Base-by-base conservation (phyloP, 2,888 invertebrate genomes). In the Liodrosophila aerea region DNA sequence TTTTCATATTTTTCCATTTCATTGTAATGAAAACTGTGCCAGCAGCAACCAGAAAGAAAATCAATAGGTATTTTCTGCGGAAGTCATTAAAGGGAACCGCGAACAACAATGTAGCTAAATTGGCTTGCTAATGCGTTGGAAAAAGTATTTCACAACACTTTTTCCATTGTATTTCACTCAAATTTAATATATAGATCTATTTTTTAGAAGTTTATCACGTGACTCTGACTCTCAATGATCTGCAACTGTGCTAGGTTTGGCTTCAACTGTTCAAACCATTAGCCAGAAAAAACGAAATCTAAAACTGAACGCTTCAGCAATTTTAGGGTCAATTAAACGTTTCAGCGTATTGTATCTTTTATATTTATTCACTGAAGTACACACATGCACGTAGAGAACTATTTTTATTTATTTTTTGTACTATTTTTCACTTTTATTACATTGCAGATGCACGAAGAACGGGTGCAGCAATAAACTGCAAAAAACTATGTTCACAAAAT, bases 271-370 rank as follows among this genome's bases (percentile, higher is more conserved):
- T 29, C 40, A 59, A 30, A 22, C 39, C 30, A 43, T 16, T 18
- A 13, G 4, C 33, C n/a, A 43, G 5, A 29, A 40, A 50, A 44
- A 61, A 30, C 37, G 7, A 16, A 56, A 59, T 31, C 37, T 29
- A 22, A 58, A 67, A 52, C 37, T 57, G 43, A 62, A 84, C 74
- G 87, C 83, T 69, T 80, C 69, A 86, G 53, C 56, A 68, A 66
- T 64, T 87, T 86, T 86, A 73, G 71, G 82, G 74, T 76, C 86
- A 86, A 86, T 78, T 87, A 78, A 84, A 86, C 43, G 70, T 52
- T 70, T 31, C 46, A 44, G 30, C 5, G 22, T 22, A 44, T 12
- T 56, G 56, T 61, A 49, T 65, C 22, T 47, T 82, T 85, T 77
- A 59, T 71, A 46, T 74, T 71, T 81, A 70, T 31, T 61, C 85